Base-by-base conservation (phyloP, 2,888 invertebrate species). In the Stegana nigrithorax region DNA sequence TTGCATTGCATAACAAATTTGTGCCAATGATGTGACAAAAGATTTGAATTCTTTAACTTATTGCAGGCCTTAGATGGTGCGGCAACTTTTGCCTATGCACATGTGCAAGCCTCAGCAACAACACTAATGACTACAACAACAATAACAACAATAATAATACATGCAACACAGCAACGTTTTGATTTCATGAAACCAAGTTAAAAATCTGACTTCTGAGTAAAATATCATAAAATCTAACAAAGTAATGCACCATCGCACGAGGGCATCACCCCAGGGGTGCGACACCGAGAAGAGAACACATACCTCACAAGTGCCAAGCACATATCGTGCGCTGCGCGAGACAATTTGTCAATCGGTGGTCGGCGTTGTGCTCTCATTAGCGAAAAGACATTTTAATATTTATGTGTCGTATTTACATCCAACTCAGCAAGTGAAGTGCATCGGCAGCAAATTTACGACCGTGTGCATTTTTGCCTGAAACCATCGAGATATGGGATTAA, bases 61-160 rank as follows among this genome's bases (percentile, higher is more conserved):
- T 57, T 62, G 71, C 80, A 70, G 73, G 56, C 80, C 80, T 75
- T 82, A 81, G 80, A 81, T 81, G 80, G 80, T 73, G 75, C 68
- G 80, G 69, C 67, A 26, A 50, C 32, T 27, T 26, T 45, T 25
- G 12, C 55, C 14, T 45, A 53, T 8, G 62, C 45, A 21, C 14
- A 8, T 23, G 39, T 39, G 17, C 39, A 8, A 6, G 17, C 1
- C n/a, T n/a, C n/a, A 10, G n/a, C 32, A 39, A 39, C 39, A 39
- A 39, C 17, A 39, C 14, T 17, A 39, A 39, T 1, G 2, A 36
- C 4, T 10, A 36, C 36, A 36, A 10, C 10, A 5, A 36, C 1
- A 39, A 2, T 14, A 8, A 39, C 6, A 39, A 1, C n/a, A n/a
- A n/a, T n/a, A n/a, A n/a, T n/a, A n/a, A n/a, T n/a, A 6, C 32